phyloP scores from a whole-genome alignment of 2,797 vertebrate genomes.

The Orientallactaga sibirica region DNA sequence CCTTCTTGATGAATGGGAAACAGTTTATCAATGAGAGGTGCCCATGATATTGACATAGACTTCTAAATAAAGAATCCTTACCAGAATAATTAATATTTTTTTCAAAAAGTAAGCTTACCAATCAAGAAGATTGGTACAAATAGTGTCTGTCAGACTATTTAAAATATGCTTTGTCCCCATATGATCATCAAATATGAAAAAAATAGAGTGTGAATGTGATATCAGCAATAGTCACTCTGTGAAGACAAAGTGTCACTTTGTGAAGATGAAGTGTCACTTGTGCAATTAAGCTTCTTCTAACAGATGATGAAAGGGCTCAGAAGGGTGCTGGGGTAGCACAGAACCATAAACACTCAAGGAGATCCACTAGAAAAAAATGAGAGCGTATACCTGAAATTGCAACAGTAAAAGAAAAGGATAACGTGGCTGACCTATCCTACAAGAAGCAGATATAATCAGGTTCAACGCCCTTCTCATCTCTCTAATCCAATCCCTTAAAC shows the following conservation, averaged over 20 bases:
- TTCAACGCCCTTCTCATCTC: background rate
- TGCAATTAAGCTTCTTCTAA: background rate
- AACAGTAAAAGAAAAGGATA: background rate
- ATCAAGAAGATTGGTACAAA: background rate
- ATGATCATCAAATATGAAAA: slow-evolving; percentile 23
- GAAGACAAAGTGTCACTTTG: background rate
- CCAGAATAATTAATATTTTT: slow-evolving; percentile 31
- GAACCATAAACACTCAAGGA: background rate
- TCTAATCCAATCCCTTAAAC: background rate
- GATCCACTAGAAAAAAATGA: background rate
- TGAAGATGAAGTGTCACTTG: background rate
- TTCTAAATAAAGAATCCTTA: background rate
- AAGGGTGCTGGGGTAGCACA: background rate
- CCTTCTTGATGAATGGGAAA: background rate
- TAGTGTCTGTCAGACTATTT: slow-evolving; percentile 1
- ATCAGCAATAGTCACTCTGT: background rate
- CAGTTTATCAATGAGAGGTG: background rate
- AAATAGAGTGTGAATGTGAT: background rate
- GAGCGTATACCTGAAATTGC: background rate
- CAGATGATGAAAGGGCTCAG: background rate
- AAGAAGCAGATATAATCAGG: background rate
- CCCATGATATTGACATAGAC: background rate
- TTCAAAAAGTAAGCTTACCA: background rate
- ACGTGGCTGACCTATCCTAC: background rate
- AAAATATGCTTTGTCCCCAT: background rate